Evolutionary conservation across 2,888 invertebrate genomes (phyloP).

Genomic region (Loripinus fragilis): DNA sequence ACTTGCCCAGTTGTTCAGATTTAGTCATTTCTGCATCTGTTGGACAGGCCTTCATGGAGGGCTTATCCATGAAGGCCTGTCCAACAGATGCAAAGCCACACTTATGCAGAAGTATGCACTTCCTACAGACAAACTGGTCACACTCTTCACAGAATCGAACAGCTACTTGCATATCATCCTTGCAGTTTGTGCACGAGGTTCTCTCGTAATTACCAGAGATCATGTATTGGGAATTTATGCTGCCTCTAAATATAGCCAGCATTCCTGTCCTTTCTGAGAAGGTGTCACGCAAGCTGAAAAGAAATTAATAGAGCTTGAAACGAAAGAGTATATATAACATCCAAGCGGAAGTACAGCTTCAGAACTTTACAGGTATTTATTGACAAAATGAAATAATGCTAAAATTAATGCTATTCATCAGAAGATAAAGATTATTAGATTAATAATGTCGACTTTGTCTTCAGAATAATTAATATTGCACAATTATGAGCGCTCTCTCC

Average conservation of each 20-base stretch:
- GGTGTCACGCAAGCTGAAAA: not conserved
- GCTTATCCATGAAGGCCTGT: too few species aligned
- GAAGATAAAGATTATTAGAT: too few species aligned
- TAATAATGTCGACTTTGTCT: too few species aligned
- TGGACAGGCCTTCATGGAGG: slow-evolving; percentile 6
- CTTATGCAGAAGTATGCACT: not conserved
- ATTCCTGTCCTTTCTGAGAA: not conserved
- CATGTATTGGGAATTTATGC: slow-evolving; percentile 1
- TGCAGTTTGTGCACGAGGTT: not conserved
- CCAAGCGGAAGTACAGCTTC: too few species aligned
- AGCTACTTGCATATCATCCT: not conserved
- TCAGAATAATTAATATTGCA: too few species aligned
- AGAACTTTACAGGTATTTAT: too few species aligned
- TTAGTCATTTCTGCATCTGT: not conserved
- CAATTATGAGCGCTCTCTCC: too few species aligned
- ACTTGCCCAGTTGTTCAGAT: too few species aligned
- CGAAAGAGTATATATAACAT: too few species aligned
- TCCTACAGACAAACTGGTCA: not conserved
- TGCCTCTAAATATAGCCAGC: not conserved
- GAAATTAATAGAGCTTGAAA: not conserved
- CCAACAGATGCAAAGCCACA: too few species aligned
- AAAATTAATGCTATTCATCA: too few species aligned
- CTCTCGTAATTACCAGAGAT: not conserved
- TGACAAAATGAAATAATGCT: too few species aligned
- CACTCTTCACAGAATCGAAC: not conserved